Conservation (phyloP, 2,113 vertebrate genomes). For the Nesospiza acunhae region DNA sequence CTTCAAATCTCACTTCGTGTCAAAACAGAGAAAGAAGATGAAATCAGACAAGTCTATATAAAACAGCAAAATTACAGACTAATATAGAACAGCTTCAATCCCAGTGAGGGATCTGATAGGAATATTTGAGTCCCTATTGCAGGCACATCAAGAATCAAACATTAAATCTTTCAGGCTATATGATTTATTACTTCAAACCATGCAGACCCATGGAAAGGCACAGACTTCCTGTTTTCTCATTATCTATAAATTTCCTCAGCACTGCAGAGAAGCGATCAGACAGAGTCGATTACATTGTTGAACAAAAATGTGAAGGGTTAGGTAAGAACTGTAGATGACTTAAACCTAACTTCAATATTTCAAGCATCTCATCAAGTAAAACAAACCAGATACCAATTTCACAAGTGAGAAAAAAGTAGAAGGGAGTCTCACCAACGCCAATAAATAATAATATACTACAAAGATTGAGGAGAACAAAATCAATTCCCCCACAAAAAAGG, state of each 20-base stretch:
- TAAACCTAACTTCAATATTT: background rate
- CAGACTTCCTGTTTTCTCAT: background rate
- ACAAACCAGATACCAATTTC: background rate
- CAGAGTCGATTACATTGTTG: fast-evolving
- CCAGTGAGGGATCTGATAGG: background rate
- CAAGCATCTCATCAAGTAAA: background rate
- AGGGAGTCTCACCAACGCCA: background rate
- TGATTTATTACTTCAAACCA: background rate
- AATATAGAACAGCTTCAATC: background rate
- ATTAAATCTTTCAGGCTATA: background rate
- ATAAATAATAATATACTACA: background rate
- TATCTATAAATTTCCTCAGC: background rate
- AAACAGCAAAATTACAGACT: background rate
- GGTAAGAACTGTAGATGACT: background rate
- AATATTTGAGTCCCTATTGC: background rate
- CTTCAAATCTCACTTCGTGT: background rate
- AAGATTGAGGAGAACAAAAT: background rate
- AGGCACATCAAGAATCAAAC: background rate
- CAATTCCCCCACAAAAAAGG: background rate
- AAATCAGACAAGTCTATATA: background rate
- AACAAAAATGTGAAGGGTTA: background rate
- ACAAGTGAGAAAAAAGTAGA: background rate
- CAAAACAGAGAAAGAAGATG: background rate
- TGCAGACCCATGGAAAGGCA: background rate
- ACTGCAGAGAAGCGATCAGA: background rate